These are phyloP conservation scores for Pelodytes ibericus DNA, from an alignment of 2,797 vertebrate genomes.

Conservation along the genomic window DNA sequence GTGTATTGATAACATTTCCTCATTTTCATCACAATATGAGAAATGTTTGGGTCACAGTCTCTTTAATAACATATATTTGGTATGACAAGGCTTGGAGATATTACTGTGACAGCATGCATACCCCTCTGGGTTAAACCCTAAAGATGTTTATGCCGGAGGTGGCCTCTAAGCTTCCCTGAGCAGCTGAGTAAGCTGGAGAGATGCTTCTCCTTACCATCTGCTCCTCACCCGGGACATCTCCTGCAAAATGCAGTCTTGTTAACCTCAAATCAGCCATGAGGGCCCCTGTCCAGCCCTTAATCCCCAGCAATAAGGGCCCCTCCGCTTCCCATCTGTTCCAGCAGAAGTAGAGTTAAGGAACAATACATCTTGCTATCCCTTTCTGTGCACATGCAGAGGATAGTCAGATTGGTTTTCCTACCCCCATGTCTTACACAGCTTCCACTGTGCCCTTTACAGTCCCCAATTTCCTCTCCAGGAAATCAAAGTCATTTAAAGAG, in stretches of 20 bases:
- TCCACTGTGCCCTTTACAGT: background rate
- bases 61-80: too few relatives aligned
- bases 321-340: slow-evolving; percentile 68
- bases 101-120: slow-evolving; percentile 52
- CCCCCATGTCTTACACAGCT: slow-evolving; percentile 5
- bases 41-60: too few relatives aligned
- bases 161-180: slow-evolving; percentile 70
- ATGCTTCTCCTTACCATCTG: slow-evolving; percentile 86
- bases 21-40: too few relatives aligned
- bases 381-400: slow-evolving; percentile 65
- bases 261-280: slow-evolving; percentile 87
- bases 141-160: slow-evolving; percentile 71
- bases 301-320: slow-evolving; percentile 25
- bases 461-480: background rate
- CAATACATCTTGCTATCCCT: slow-evolving; percentile 75
- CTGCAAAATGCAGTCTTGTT: slow-evolving; percentile 82
- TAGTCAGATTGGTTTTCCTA: background rate
- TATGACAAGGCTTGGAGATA: too few relatives aligned
- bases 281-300: slow-evolving; percentile 63
- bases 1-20: too few relatives aligned
- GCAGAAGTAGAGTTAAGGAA: slow-evolving; percentile 68
- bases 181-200: slow-evolving; percentile 78
- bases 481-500: background rate
- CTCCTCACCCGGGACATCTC: slow-evolving; percentile 81
- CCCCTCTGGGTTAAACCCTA: slow-evolving; percentile 64